Base-by-base conservation (phyloP, 2,888 invertebrate species). In the Sinodicranocentrus sp. region DNA sequence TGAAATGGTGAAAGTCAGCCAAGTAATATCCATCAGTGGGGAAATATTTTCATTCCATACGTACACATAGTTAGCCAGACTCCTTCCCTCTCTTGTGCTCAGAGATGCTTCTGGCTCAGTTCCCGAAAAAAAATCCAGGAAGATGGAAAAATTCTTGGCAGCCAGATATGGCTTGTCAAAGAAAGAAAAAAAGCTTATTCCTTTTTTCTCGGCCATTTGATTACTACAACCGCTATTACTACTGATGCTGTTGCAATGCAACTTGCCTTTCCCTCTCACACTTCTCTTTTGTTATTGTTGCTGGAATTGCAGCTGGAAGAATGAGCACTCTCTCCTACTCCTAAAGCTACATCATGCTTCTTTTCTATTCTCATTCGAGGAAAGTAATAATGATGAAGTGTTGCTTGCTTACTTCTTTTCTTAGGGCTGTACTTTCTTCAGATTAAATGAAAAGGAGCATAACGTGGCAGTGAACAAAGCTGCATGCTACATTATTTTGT, bases 121-220 rank as follows among this genome's bases (percentile, higher is more conserved):
- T 82, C 82, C 82, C 82, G 75, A 73, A 80, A 73, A 68, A 61
- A 82, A 68, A 61, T 73, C 75, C 75, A 75, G 82, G 75, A 67
- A 75, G 82, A 68, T 82, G 70, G 82, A 70, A 73, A 82, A 82
- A 82, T 68, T 82, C 75, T 82, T 82, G 82, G 82, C 82, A 82
- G 82, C 75, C 28, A 75, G 73, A 72, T 73, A 82, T 82, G 82
- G 33, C 82, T 82, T 82, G 82, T 82, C 82, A 73, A 82, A 75
- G 71, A 67, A 48, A 73, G 65, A 63, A 68, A 73, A 65, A 82
- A 61, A 75, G 59, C 80, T 72, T 73, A 61, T 33, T 75, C 75
- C 52, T 75, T 82, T 68, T 48, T 10, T 15, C 52, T 63, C 75
- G 48, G 57, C 82, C 82, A 75, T 82, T 82, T 82, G 75, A 82